Evolutionary conservation across 2,797 vertebrate genomes (phyloP).

Genomic region (Ctenochaetus hawaiiensis): DNA sequence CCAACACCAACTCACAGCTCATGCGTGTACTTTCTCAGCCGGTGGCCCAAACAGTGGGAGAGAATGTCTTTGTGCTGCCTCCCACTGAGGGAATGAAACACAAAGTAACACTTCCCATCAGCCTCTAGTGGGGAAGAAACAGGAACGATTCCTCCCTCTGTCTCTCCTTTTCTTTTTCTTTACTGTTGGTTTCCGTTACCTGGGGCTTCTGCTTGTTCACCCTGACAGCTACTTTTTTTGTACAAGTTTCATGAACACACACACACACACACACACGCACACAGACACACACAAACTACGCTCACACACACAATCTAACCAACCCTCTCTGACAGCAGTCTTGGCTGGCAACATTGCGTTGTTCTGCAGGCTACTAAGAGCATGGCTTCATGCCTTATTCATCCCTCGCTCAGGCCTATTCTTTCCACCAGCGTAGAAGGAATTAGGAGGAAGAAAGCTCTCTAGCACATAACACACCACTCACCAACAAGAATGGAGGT

Average conservation of each 20-base stretch:
- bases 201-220: slow-evolving; percentile 48
- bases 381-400: slow-evolving; percentile 80
- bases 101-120: slow-evolving; percentile 44
- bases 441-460: slow-evolving; percentile 49
- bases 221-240: slow-evolving; percentile 52
- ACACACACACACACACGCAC: slow-evolving; percentile 4
- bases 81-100: slow-evolving; percentile 34
- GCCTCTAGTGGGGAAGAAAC: slow-evolving; percentile 40
- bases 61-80: slow-evolving; percentile 34
- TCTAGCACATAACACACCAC: slow-evolving; percentile 27
- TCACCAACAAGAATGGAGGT: slow-evolving; percentile 31
- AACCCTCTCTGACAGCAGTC: slow-evolving; percentile 58
- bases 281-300: too few relatives aligned
- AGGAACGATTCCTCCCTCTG: slow-evolving; percentile 17
- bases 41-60: slow-evolving; percentile 38
- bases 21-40: slow-evolving; percentile 9
- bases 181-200: slow-evolving; percentile 54
- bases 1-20: slow-evolving; percentile 37
- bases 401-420: slow-evolving; percentile 66
- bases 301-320: slow-evolving; percentile 16
- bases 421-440: slow-evolving; percentile 53
- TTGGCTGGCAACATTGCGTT: slow-evolving; percentile 60
- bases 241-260: slow-evolving; percentile 21
- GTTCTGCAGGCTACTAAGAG: slow-evolving; percentile 69
- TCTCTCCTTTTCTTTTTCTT: slow-evolving; percentile 31